Base-by-base conservation (phyloP, 2,113 vertebrate species). In the Malurus alboscapulatus region DNA sequence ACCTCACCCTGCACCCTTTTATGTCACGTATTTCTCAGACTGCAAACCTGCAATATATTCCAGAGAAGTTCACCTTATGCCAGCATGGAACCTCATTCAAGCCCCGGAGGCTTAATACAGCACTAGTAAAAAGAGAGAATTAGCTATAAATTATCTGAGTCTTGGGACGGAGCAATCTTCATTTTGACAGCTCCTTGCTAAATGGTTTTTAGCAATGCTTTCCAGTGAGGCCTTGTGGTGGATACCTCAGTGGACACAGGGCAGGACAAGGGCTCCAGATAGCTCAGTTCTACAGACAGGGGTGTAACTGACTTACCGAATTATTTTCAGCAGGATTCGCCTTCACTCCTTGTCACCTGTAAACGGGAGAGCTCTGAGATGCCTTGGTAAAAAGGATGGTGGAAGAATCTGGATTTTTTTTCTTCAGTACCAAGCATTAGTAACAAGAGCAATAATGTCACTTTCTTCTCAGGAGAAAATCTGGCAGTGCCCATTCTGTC, bases 61-160 rank as follows among this genome's bases (percentile, higher is more conserved):
- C 59, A 38, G 50, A 73, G 12, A 73, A 9, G 27, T 58, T 83
- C 84, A 57, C 24, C 51, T 71, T 76, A 34, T 26, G 58, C 24
- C 5, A 2, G 10, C 36, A 32, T 36, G 72, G n/a, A 91, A 71
- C 21, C 29, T 75, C 36, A 48, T 32, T 93, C 55, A 71, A 94
- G 51, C 27, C 82, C 90, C 17, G 14, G 25, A 92, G 82, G 75
- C 81, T 91, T 69, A 76, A 82, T 16, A 40, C 0, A 87, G 32
- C 57, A 74, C 26, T 76, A 67, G 55, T 42, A 77, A 83, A 87
- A 90, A 75, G 27, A 58, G 19, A 87, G 15, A 76, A 92, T 51
- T 77, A 92, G 63, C 59, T 81, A 69, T 85, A 91, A 80, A 93
- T 86, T 90, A 66, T 24, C 71, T 32, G 47, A 85, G 74, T 62